Base-by-base conservation (phyloP, 2,113 vertebrate genomes). In the Sprattus sprattus region DNA sequence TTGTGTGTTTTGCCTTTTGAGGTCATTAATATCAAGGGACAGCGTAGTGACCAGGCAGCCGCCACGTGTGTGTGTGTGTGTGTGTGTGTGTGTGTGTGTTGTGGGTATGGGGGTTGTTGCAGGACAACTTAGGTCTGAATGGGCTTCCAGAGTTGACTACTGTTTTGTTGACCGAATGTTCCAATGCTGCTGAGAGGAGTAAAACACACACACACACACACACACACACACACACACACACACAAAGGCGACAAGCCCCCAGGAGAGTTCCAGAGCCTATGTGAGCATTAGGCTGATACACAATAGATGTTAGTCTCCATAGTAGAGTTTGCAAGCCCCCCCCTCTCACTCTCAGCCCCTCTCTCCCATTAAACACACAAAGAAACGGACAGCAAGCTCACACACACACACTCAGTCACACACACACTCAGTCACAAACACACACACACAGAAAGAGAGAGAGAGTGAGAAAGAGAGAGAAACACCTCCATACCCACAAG, bases 21-120 rank as follows among this genome's bases (percentile, higher is more conserved):
- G 64, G 11, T 15, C 64, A 71, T 13, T 71, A 71, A 28, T 9
- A 32, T 15, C 10, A 13, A 71, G 25, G 64, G 64, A 6, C n/a
- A 22, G 57, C 32, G 22, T 71, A 10, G 64, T 71, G 64, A 71
- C 64, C 13, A 25, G 10, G 25, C 60, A 67, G 60, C 28, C 60
- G 6, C 18, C 20, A 22, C 20, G 7, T 60, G 2, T 67, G n/a
- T 71, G 64, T 71, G 64, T 71, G 64, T 71, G 64, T 71, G 25
- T 71, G 64, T 71, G 64, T 71, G n/a, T 28, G n/a, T 67, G 64
- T 71, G 64, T 71, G 64, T 32, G 6, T 71, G 64, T 71, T 71
- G 64, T 71, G 64, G 28, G 64, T 71, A 25, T 71, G n/a, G 28
- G 64, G 28, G 64, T 71, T 64, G 57, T 64, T 64, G 57, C 57